Evolutionary conservation across 1,140 invertebrate species (phyloP), one percentile per base, ranked within the genome.

Genomic region (Acromyrmex echinatior): DNA sequence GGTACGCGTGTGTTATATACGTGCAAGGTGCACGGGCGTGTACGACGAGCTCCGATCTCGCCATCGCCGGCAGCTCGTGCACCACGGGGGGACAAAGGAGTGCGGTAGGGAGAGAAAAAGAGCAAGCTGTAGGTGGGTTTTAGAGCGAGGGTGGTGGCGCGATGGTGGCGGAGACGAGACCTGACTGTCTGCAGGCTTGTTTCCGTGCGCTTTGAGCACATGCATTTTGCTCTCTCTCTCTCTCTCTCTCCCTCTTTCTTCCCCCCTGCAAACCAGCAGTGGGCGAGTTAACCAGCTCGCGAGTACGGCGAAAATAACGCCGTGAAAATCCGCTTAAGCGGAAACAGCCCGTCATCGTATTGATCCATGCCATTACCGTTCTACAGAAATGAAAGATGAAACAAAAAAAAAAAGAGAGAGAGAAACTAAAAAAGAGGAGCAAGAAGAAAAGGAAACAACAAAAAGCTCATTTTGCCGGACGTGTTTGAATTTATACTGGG

Each of bases 301-400:
- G 88, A 87, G 86, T 81, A 90, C 87, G 86, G 86, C 74, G 89
- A 90, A 90, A 90, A 90, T 90, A 90, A 90, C 86, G 62, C 76
- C 80, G 74, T 77, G 88, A 63, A 90, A 90, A 90, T 90, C 89
- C 86, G 88, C 53, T 90, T 80, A 87, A 80, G 88, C 80, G 88
- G 88, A 90, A 90, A 90, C 74, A 77, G 74, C 80, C 70, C 80
- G 80, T 84, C 80, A 84, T 84, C 80, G 80, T 84, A 84, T 84
- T 74, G 80, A 84, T 84, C 80, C 80, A 21, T 73, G 45, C 80
- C 80, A 71, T 84, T 84, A 84, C 70, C 70, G 56, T 84, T 49
- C 80, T 70, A 56, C 70, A 84, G 70, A 84, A 84, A 84, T 84
- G 28, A 84, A 84, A 84, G 80, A 84, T 84, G 28, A 74, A 84